Evolutionary conservation across 2,888 invertebrate species (phyloP), one percentile per base, ranked within the genome.

Genomic region (Cylloceria caligata): DNA sequence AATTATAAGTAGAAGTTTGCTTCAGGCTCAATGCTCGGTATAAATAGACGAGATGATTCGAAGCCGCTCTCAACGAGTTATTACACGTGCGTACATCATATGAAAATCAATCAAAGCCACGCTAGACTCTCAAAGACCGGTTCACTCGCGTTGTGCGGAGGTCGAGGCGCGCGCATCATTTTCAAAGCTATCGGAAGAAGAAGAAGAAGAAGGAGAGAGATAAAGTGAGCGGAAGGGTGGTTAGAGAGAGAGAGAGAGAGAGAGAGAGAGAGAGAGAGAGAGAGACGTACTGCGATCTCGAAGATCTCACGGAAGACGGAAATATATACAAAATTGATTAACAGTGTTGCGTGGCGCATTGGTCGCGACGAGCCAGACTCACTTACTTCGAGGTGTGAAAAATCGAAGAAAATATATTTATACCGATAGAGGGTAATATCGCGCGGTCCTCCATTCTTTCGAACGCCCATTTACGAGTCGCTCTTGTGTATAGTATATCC

Each of bases 271-370:
- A 76, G 72, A 83, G 79, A 76, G 79, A 83, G 79, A 79, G 52
- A 62, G 62, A 72, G 65, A 76, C 82, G 75, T 75, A 79, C 82
- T 76, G 82, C 55, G 79, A 83, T 76, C 82, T 60, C 30, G 67
- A 71, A 47, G 67, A 82, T 84, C 83, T 80, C 81, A 64, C 77
- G 77, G 60, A 64, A 45, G 77, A 80, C 84, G 78, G 85, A 76
- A 83, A 81, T 83, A 72, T 80, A 73, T 83, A 80, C 74, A 71
- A 75, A 52, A 81, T 76, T 85, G 86, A 86, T 87, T 85, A 83
- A 87, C 86, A 85, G 86, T 84, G 52, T 68, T 71, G 73, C 67
- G 57, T 60, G 19, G 45, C 69, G 42, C 81, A 64, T 67, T 52
- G 76, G 74, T 69, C 80, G 81, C 49, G 62, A 79, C 47, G 71